A percentile compares a stretch with the other conserved stretches of the same genome.
Evolutionary conservation across 1,140 invertebrate genomes (phyloP).

Genomic region (Drosophila rhopaloa): DNA sequence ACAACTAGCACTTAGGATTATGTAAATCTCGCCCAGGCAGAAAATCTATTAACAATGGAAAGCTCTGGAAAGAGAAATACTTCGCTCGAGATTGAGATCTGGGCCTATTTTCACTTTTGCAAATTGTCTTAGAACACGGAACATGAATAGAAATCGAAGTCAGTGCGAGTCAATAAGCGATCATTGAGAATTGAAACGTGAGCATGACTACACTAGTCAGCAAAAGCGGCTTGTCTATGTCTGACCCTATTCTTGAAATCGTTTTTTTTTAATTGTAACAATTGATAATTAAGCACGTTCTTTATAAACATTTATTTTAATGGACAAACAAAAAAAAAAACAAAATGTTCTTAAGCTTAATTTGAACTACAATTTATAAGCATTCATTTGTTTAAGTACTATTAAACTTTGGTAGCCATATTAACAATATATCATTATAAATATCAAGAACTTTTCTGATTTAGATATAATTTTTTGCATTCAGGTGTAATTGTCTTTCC

Average conservation of each 20-base stretch:
- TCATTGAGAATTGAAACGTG: conserved; percentile 43
- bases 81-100: conserved; percentile 39
- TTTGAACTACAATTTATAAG: too few species aligned
- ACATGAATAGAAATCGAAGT: conserved; percentile 71
- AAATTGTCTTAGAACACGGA: conserved; percentile 63
- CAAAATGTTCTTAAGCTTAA: too few species aligned
- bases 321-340: too few species aligned
- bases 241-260: neutral
- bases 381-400: too few species aligned
- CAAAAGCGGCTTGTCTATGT: neutral
- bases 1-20: conserved; percentile 56
- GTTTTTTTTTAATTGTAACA: too few species aligned
- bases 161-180: conserved; percentile 42
- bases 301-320: too few species aligned
- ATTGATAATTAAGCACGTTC: too few species aligned
- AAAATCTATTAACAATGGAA: conserved; percentile 45
- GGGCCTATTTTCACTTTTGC: conserved; percentile 73
- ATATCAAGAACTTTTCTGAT: neutral
- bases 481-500: conserved; percentile 4
- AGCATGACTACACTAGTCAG: conserved; percentile 30
- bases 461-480: neutral
- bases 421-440: too few species aligned
- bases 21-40: conserved; percentile 58
- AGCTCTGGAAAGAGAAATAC: conserved; percentile 36
- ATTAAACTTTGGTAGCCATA: too few species aligned